phyloP scores from a whole-genome alignment of 30 jellyfish, hydroid and myxozoan genomes.

The Aurelia sp. region DNA sequence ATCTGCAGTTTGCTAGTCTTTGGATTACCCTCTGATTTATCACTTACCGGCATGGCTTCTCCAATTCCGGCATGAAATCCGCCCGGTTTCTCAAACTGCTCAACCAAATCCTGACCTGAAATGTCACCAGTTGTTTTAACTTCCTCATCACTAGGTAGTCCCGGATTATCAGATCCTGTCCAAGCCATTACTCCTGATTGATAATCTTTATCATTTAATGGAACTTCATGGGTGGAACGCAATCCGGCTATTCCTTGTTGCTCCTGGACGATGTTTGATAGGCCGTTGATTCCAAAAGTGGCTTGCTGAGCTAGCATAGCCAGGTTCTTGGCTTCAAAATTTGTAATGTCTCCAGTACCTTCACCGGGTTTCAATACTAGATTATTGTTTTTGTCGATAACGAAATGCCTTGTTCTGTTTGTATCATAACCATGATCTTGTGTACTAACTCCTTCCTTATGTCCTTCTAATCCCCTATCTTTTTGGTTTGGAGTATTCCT shows the following conservation, averaged over 20 bases:
- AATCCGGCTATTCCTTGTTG: conserved; percentile 47
- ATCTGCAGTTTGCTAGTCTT: no score
- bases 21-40: no score
- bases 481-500: not conserved
- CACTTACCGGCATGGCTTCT: no score
- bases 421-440: conserved; percentile 28
- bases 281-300: conserved; percentile 39
- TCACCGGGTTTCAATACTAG: conserved; percentile 66
- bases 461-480: not conserved
- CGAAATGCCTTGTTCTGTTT: conserved; percentile 61
- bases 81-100: conserved; percentile 25
- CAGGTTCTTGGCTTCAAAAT: conserved; percentile 43
- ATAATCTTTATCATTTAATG: conserved; percentile 16
- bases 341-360: conserved; percentile 23
- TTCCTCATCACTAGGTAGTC: conserved; percentile 44
- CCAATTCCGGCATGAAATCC: no score
- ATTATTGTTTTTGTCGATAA: conserved; percentile 46
- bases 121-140: conserved; percentile 36
- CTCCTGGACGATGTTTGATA: conserved; percentile 30
- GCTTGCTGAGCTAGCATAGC: conserved; percentile 43
- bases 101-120: conserved; percentile 56
- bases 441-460: not conserved
- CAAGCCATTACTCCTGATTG: conserved; percentile 65
- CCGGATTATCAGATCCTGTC: conserved; percentile 69
- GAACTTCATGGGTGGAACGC: conserved; percentile 10